Evolutionary conservation across 2,797 vertebrate genomes (phyloP), one percentile per base, ranked within the genome.

Genomic region (Pantherophis vulpinus): DNA sequence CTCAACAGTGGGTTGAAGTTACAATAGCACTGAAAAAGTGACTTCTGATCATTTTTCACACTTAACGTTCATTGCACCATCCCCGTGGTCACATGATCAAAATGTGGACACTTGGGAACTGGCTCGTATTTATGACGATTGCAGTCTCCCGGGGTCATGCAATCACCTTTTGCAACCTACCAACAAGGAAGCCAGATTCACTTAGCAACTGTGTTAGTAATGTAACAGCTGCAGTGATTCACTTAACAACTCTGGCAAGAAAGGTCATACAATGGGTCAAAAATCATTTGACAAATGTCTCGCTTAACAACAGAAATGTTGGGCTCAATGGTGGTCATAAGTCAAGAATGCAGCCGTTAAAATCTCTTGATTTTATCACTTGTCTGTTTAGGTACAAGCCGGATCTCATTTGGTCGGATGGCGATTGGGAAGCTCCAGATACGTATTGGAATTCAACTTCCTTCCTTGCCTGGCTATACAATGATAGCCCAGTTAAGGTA

Each of bases 401-500:
- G 92, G 99, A 99, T 47, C 8, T 99, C 95, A 98, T 99, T 95
- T 99, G 99, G 99, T 99, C 99, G 11, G 99, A 99, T 93, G 99
- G 99, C 5, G 99, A 99, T 95, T 99, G 99, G 99, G 99, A 99
- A 94, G 99, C 98, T 55, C 98, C 98, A 0, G 98, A 99, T 90
- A 98, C 98, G 0, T 99, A 99, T 96, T 99, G 99, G 99, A 99
- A 99, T 96, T 99, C 99, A 27, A 99, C 99, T 0, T 89, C 97
- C 32, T 99, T 99, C 96, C 98, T 99, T 91, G 98, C 99, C 92
- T 99, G 99, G 99, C 98, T 99, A 51, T 99, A 99, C 95, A 99
- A 99, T 1, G 98, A 99, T 20, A 99, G 99, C 94, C 99, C 99
- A 0, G 98, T 99, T 83, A 99, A 99, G 98, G 99, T 0, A 63